Base-by-base conservation (phyloP, 2,888 invertebrate genomes). In the Baccha elongata region DNA sequence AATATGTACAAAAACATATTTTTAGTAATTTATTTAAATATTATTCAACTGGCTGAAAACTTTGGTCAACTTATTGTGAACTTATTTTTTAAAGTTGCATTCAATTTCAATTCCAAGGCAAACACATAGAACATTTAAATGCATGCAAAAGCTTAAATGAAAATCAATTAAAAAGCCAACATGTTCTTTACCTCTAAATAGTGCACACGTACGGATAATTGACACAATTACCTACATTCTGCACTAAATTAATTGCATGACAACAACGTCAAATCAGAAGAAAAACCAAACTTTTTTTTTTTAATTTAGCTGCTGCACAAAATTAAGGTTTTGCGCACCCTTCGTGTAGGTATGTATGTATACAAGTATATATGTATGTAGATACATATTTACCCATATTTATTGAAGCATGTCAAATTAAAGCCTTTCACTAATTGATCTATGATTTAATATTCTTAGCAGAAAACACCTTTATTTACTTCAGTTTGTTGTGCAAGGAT, bases 161-260 rank as follows among this genome's bases (percentile, higher is more conserved):
- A 42, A 23, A 40, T 23, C 26, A 50, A 72, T 10, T 17, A 42
- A 71, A 46, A 46, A 13, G 32, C 26, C 17, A 68, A 68, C 37
- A 50, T 35, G 13, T 23, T 52, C 6, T 50, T 21, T 53, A 17
- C 13, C 40, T 50, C 44, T 29, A 46, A 50, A 58, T 17, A 67
- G 60, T 68, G 79, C 73, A 68, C 67, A 68, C 19, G 60, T 62
- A 68, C 62, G 29, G 55, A 68, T 69, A 80, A 74, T 69, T 74
- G 68, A 68, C 64, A 69, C 73, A 80, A 64, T 80, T 80, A 69
- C 68, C 68, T 79, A 79, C 52, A 74, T 68, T 73, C 48, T 68
- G 62, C 62, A 62, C 55, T 64, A 52, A 21, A 68, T 60, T 73
- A 68, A 60, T 64, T 48, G 68, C 80, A 68, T 80, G 68, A 74